These are phyloP conservation scores for Macquaria ambigua DNA, from an alignment of 2,113 vertebrate genomes.

Conservation along the genomic window DNA sequence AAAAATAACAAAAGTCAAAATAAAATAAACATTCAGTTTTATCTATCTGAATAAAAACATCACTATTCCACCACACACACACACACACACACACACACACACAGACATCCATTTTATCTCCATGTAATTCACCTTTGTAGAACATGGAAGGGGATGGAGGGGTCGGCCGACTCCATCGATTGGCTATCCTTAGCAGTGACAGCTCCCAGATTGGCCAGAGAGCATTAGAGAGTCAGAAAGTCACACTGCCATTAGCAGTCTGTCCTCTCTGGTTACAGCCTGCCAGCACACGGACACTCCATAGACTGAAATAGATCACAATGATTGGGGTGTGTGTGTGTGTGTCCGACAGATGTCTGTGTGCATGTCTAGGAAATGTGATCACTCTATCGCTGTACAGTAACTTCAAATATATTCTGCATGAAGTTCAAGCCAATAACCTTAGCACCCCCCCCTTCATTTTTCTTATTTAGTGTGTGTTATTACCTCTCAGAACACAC, in stretches of 20 bases:
- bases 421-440: constrained; percentile 25
- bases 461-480: constrained; percentile 6
- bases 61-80: background rate
- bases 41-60: constrained; percentile 12
- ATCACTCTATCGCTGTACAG: constrained; percentile 35
- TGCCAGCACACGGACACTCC: constrained; percentile 40
- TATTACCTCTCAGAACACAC: background rate
- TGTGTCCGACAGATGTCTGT: constrained; percentile 6
- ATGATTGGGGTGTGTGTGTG: constrained; percentile 36
- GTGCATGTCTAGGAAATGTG: constrained; percentile 12
- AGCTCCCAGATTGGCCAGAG: constrained; percentile 77
- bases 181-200: constrained; percentile 72
- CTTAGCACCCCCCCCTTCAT: background rate
- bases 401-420: constrained; percentile 28
- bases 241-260: constrained; percentile 77
- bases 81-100: constrained; percentile 2
- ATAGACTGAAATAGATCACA: constrained; percentile 59
- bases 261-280: constrained; percentile 76
- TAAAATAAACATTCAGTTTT: background rate
- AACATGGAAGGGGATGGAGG: constrained; percentile 67
- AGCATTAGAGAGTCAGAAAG: constrained; percentile 77
- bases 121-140: constrained; percentile 72
- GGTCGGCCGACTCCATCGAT: constrained; percentile 73
- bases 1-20: background rate
- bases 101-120: constrained; percentile 46